phyloP scores from a whole-genome alignment of 2,888 invertebrate species.

The Eueremaeus valkanovi region DNA sequence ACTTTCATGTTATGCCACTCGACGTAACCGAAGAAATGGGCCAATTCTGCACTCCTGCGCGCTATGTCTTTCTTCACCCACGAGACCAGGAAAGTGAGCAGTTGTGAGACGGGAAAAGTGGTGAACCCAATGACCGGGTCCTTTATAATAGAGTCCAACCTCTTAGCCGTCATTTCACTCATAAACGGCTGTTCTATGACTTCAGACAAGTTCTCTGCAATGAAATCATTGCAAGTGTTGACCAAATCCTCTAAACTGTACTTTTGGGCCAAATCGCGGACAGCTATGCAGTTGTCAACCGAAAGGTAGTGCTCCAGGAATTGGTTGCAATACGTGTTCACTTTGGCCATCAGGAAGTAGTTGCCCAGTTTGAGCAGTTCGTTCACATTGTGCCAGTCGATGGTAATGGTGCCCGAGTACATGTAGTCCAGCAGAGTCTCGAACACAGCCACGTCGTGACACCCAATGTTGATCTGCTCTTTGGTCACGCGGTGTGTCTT shows the following conservation, averaged over 20 bases:
- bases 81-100: neutral
- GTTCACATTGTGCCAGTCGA: constrained; percentile 71
- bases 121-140: neutral
- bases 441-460: constrained; percentile 12
- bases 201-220: neutral
- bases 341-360: constrained; percentile 80
- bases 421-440: constrained; percentile 77
- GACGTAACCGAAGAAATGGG: neutral
- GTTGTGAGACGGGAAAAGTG: neutral
- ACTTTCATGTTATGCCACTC: constrained; percentile 17
- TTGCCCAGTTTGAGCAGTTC: constrained; percentile 83
- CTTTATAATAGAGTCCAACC: neutral
- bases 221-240: constrained; percentile 2
- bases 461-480: constrained; percentile 18
- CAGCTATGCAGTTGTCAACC: constrained; percentile 78
- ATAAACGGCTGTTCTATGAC: constrained; percentile 23
- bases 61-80: constrained; percentile 3
- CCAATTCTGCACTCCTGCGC: neutral
- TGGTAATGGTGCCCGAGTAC: constrained; percentile 59
- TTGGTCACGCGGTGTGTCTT: constrained; percentile 59
- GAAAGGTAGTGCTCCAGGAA: constrained; percentile 79
- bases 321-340: constrained; percentile 75
- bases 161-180: constrained; percentile 12
- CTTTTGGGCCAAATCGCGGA: constrained; percentile 68
- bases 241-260: constrained; percentile 2